Conservation (phyloP, 2,888 invertebrate species). For the Tiliacea aurago region DNA sequence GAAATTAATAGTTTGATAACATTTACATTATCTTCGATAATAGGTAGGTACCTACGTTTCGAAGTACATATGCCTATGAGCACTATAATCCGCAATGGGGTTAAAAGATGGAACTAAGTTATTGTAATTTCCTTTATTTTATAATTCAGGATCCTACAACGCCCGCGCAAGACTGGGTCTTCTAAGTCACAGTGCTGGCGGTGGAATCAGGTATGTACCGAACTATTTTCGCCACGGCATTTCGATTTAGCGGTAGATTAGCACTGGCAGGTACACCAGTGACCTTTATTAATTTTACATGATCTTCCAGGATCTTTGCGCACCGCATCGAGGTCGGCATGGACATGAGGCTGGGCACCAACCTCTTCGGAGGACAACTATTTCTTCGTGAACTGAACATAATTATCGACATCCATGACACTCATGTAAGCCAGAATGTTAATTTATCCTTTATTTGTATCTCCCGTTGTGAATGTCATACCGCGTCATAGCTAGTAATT, state of each 20-base stretch:
- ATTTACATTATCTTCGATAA: constrained; percentile 6
- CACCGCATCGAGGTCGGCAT: constrained; percentile 75
- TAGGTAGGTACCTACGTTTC: no score
- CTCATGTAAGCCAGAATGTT: constrained; percentile 67
- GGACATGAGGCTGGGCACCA: constrained; percentile 75
- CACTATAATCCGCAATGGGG: constrained; percentile 18
- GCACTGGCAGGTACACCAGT: no score
- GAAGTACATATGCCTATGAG: constrained; percentile 17
- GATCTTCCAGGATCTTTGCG: constrained; percentile 72
- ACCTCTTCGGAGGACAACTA: constrained; percentile 72
- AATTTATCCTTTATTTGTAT: constrained; percentile 5
- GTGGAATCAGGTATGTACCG: constrained; percentile 73
- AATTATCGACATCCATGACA: constrained; percentile 75
- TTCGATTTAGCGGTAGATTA: not conserved
- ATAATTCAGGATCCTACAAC: constrained; percentile 76
- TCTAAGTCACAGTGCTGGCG: constrained; percentile 72
- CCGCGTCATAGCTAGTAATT: not conserved
- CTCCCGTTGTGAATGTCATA: not conserved
- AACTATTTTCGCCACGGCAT: not conserved
- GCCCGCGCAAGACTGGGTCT: constrained; percentile 71
- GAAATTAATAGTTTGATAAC: not conserved
- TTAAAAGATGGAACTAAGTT: constrained; percentile 2
- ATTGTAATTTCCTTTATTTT: constrained; percentile 49
- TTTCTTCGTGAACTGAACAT: constrained; percentile 75
- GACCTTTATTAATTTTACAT: not conserved